phyloP scores from a whole-genome alignment of 2,113 vertebrate genomes.

The Haemorhous mexicanus region DNA sequence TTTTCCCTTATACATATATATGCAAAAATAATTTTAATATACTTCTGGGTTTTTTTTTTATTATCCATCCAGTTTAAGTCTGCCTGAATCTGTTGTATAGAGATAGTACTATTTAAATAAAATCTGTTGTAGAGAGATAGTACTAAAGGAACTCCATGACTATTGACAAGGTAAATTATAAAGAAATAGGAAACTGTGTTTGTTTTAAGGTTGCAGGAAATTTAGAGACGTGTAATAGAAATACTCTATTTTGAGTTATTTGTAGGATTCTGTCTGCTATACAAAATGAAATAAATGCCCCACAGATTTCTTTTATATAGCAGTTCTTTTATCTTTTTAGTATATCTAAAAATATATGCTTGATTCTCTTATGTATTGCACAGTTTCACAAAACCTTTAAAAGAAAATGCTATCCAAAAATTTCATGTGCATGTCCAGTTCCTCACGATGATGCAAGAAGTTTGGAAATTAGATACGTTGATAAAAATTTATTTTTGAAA shows the following conservation, averaged over 20 bases:
- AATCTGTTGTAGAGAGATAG: conserved; percentile 77
- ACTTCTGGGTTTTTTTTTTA: not conserved
- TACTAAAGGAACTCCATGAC: conserved; percentile 72
- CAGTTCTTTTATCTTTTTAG: not conserved
- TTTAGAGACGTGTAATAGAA: not conserved
- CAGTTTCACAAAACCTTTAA: not conserved
- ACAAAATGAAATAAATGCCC: not conserved
- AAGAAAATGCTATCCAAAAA: not conserved
- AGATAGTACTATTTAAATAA: conserved; percentile 55
- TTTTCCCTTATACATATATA: not conserved
- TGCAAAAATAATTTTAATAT: not conserved
- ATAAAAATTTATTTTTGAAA: not conserved
- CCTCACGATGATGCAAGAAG: not conserved
- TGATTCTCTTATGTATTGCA: not conserved
- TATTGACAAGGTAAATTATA: conserved; percentile 75
- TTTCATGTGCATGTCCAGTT: not conserved
- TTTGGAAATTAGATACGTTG: not conserved
- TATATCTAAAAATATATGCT: not conserved
- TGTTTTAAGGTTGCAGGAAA: not conserved
- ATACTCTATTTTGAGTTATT: not conserved
- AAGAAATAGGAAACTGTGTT: not conserved
- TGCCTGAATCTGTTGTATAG: conserved; percentile 74
- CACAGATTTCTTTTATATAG: not conserved
- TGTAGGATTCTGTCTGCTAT: not conserved
- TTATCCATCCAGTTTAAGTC: conserved; percentile 48